Percentiles rank a stretch among this genome's conserved stretches.
phyloP scores from a whole-genome alignment of 2,888 invertebrate genomes.

The Tinea pellionella region DNA sequence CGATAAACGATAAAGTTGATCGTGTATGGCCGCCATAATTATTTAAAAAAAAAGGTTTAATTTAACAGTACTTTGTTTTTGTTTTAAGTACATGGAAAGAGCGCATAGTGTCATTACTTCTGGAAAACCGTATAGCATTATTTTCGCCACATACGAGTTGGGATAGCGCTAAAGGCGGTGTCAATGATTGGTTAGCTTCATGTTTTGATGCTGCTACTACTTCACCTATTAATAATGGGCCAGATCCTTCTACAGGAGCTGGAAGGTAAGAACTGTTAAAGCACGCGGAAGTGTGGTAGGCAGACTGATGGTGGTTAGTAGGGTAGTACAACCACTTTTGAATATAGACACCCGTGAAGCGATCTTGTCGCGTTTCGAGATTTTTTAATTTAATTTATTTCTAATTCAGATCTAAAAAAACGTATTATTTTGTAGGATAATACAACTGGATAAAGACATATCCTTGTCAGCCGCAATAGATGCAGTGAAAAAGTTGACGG shows the following conservation, averaged over 20 bases:
- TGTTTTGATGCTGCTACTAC: slow-evolving; percentile 65
- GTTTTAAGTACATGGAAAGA: slow-evolving; percentile 73
- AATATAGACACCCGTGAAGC: too few species aligned
- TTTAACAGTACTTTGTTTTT: not conserved
- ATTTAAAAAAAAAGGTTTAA: too few species aligned
- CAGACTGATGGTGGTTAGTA: too few species aligned
- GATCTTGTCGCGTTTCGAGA: too few species aligned
- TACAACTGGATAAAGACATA: slow-evolving; percentile 19
- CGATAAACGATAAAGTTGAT: too few species aligned
- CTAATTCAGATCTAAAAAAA: too few species aligned
- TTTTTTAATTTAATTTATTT: too few species aligned
- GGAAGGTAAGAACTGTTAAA: slow-evolving; percentile 43
- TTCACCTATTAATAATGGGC: slow-evolving; percentile 41
- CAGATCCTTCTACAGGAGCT: slow-evolving; percentile 54
- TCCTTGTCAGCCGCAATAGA: slow-evolving; percentile 72
- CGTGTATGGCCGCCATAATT: too few species aligned
- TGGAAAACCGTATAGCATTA: slow-evolving; percentile 86
- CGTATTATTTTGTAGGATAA: not conserved
- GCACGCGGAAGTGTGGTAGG: too few species aligned
- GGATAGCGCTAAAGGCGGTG: slow-evolving; percentile 85
- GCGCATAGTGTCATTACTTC: slow-evolving; percentile 80
- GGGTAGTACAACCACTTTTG: too few species aligned
- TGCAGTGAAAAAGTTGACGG: slow-evolving; percentile 76
- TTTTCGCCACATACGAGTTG: slow-evolving; percentile 95
- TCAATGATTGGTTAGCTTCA: slow-evolving; percentile 92